Evolutionary conservation across 2,797 vertebrate species (phyloP).

Genomic region (Triplophysa bombifrons): DNA sequence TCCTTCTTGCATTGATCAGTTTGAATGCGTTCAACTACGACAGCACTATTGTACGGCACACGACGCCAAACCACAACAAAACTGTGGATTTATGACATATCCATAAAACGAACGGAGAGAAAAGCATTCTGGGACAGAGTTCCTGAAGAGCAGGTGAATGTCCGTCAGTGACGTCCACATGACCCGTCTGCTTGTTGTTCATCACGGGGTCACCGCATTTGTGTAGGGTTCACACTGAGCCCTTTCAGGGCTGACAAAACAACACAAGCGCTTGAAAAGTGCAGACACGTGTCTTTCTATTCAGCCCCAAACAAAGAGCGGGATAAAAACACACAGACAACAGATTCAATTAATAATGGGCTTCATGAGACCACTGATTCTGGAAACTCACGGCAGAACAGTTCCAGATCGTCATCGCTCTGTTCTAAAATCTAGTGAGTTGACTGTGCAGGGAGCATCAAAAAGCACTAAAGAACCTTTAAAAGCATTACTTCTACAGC

Average conservation of each 20-base stretch:
- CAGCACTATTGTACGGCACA: background rate
- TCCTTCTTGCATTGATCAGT: background rate
- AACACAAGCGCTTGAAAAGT: background rate
- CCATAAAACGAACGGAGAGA: background rate
- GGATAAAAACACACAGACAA: background rate
- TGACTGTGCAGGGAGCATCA: background rate
- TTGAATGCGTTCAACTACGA: too few relatives aligned
- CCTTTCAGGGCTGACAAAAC: slow-evolving; percentile 21
- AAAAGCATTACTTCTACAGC: background rate
- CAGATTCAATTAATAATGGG: background rate
- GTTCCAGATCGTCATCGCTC: background rate
- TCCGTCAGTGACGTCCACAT: slow-evolving; percentile 29
- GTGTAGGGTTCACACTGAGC: slow-evolving; percentile 38
- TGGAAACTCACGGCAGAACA: background rate
- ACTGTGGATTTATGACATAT: too few relatives aligned
- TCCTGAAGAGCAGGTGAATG: background rate
- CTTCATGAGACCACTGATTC: background rate
- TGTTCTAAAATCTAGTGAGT: background rate
- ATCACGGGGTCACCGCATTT: slow-evolving; percentile 49
- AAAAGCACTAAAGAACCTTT: too few relatives aligned
- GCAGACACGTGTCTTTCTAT: slow-evolving; percentile 2
- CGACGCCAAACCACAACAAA: too few relatives aligned
- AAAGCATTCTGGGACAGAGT: background rate
- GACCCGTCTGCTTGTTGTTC: slow-evolving; percentile 38
- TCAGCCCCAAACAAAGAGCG: background rate